A percentile compares a stretch with the other conserved stretches of the same genome.
These are phyloP conservation scores for Mormyrus proboscirostris DNA, from an alignment of 2,797 vertebrate genomes.

Conservation along the genomic window DNA sequence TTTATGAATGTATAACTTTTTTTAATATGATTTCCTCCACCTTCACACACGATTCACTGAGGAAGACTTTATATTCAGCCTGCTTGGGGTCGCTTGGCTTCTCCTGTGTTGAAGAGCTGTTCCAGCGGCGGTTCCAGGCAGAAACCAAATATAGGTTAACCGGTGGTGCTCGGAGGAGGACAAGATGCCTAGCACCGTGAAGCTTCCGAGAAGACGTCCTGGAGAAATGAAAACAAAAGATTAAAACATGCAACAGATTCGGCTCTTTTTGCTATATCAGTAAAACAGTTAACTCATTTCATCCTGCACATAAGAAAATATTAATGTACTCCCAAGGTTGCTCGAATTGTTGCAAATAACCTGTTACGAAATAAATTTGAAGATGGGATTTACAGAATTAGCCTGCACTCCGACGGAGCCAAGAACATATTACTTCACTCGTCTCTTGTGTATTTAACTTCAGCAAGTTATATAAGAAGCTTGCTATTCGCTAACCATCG, in stretches of 20 bases:
- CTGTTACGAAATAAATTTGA: not conserved
- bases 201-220: constrained; percentile 40
- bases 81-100: constrained; percentile 14
- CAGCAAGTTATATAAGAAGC: not conserved
- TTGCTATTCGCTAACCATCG: not conserved
- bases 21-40: constrained; percentile 37
- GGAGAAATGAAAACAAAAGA: constrained; percentile 20
- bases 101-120: constrained; percentile 44
- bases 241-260: not conserved
- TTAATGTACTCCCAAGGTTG: not conserved
- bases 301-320: not conserved
- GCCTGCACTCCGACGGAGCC: not conserved
- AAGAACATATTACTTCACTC: not conserved
- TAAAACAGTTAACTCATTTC: not conserved
- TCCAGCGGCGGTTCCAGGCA: constrained; percentile 34
- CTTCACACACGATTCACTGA: constrained; percentile 68
- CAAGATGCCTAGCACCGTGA: constrained; percentile 24
- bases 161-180: constrained; percentile 17
- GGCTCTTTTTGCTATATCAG: not conserved
- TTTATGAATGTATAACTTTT: not conserved
- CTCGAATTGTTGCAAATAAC: not conserved
- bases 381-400: not conserved
- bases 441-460: not conserved
- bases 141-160: not conserved
- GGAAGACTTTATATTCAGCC: constrained; percentile 44